Conservation (phyloP, 2,113 vertebrate species). For the Microcebus griseorufus region DNA sequence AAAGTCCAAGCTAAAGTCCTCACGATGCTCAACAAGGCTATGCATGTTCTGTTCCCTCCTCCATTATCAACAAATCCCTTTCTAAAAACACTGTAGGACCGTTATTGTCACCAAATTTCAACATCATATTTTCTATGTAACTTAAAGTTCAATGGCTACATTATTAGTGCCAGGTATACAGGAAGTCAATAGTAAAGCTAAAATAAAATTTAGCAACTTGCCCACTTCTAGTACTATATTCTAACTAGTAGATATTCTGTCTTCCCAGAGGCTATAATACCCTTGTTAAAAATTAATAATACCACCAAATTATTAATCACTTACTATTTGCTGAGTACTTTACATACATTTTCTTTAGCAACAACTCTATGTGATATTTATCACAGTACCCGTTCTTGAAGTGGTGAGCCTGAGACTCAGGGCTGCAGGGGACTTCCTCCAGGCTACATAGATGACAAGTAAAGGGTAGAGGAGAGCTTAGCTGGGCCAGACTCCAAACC, state of each 20-base stretch:
- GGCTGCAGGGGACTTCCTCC: background rate
- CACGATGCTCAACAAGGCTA: background rate
- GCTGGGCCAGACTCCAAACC: background rate
- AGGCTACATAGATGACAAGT: background rate
- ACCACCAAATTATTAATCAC: background rate
- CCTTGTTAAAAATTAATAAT: constrained; percentile 14
- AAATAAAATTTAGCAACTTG: background rate
- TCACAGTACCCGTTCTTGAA: background rate
- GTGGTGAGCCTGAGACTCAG: background rate
- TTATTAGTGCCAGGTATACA: background rate
- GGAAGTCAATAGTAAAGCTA: background rate
- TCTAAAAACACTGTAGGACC: background rate
- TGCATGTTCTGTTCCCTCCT: background rate
- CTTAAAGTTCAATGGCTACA: background rate
- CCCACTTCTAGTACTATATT: background rate
- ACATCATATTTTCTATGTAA: background rate
- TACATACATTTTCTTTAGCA: background rate
- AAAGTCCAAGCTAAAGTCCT: background rate
- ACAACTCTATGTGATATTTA: background rate
- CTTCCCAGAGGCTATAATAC: background rate
- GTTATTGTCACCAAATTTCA: background rate
- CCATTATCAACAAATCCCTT: background rate
- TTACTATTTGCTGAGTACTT: background rate
- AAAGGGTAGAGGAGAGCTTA: background rate
- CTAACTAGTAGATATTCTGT: background rate